phyloP scores from a whole-genome alignment of 2,888 invertebrate genomes.

The Pseudeuparius sepicola region DNA sequence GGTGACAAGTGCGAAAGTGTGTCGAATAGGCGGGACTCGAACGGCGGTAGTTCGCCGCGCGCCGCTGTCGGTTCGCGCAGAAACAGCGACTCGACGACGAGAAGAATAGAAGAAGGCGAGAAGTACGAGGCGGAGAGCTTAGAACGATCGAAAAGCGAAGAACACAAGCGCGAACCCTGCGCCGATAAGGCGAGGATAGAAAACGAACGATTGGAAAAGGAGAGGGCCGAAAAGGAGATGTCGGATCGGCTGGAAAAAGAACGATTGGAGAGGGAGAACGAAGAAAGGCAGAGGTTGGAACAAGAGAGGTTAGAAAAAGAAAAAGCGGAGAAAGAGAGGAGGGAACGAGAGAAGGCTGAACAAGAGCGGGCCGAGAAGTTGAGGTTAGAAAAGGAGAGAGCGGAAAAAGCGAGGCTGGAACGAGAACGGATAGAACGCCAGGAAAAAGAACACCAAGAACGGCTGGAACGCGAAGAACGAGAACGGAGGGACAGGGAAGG shows the following conservation, averaged over 20 bases:
- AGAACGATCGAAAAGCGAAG: slow-evolving; percentile 36
- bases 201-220: slow-evolving; percentile 32
- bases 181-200: slow-evolving; percentile 37
- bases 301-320: slow-evolving; percentile 35
- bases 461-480: slow-evolving; percentile 22
- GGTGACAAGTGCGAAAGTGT: slow-evolving; percentile 32
- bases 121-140: slow-evolving; percentile 30
- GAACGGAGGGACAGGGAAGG: slow-evolving; percentile 27
- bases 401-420: slow-evolving; percentile 35
- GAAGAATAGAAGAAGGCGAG: slow-evolving; percentile 30
- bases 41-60: slow-evolving; percentile 26
- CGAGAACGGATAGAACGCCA: slow-evolving; percentile 34
- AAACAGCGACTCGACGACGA: slow-evolving; percentile 32
- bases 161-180: slow-evolving; percentile 34
- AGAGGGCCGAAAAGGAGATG: slow-evolving; percentile 32
- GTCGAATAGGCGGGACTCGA: slow-evolving; percentile 28
- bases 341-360: slow-evolving; percentile 37
- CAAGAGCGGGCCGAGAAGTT: slow-evolving; percentile 34
- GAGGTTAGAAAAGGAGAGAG: slow-evolving; percentile 33
- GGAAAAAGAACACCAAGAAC: slow-evolving; percentile 32
- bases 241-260: slow-evolving; percentile 36
- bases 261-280: slow-evolving; percentile 32
- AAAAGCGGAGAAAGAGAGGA: slow-evolving; percentile 33
- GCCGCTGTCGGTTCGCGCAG: slow-evolving; percentile 31
- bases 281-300: slow-evolving; percentile 31